Percentiles rank a stretch among this genome's conserved stretches.
Conservation (phyloP, 1,140 invertebrate species). For the Drosophila kikkawai region DNA sequence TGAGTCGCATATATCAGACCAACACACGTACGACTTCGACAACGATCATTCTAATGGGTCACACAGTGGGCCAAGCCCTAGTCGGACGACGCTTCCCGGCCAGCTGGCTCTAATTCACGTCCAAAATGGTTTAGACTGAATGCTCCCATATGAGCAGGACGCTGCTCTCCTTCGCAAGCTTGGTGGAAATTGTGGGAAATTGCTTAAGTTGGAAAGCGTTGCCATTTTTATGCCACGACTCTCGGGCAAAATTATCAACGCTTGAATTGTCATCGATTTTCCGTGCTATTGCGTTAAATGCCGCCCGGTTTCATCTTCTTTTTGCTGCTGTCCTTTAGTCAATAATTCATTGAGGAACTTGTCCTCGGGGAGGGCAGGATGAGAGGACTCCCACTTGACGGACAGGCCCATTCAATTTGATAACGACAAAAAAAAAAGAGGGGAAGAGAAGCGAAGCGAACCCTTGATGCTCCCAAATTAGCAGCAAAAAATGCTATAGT, state of each 20-base stretch:
- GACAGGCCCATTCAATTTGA: slow-evolving; percentile 72
- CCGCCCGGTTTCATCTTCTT: slow-evolving; percentile 18
- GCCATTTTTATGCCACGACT: slow-evolving; percentile 66
- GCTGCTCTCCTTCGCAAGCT: slow-evolving; percentile 15
- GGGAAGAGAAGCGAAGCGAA: slow-evolving; percentile 2
- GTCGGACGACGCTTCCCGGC: slow-evolving; percentile 11
- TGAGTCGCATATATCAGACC: slow-evolving; percentile 65
- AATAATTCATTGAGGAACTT: slow-evolving; percentile 74
- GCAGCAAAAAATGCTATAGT: slow-evolving; percentile 45
- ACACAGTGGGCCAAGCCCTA: slow-evolving; percentile 70
- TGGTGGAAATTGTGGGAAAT: slow-evolving; percentile 75
- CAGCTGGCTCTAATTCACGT: slow-evolving; percentile 62
- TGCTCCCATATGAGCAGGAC: slow-evolving; percentile 75
- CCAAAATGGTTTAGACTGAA: slow-evolving; percentile 59
- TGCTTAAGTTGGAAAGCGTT: slow-evolving; percentile 81
- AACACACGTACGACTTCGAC: slow-evolving; percentile 77
- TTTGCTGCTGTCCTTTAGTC: slow-evolving; percentile 44
- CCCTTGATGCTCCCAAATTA: slow-evolving; percentile 68
- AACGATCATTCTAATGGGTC: slow-evolving; percentile 83
- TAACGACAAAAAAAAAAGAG: slow-evolving; percentile 14
- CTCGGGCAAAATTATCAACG: slow-evolving; percentile 78
- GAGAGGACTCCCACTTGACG: slow-evolving; percentile 24
- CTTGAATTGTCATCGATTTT: slow-evolving; percentile 84
- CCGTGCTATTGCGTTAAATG: slow-evolving; percentile 81
- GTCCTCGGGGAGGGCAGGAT: background rate